phyloP scores from a whole-genome alignment of 2,113 vertebrate species.

The Pipra filicauda region DNA sequence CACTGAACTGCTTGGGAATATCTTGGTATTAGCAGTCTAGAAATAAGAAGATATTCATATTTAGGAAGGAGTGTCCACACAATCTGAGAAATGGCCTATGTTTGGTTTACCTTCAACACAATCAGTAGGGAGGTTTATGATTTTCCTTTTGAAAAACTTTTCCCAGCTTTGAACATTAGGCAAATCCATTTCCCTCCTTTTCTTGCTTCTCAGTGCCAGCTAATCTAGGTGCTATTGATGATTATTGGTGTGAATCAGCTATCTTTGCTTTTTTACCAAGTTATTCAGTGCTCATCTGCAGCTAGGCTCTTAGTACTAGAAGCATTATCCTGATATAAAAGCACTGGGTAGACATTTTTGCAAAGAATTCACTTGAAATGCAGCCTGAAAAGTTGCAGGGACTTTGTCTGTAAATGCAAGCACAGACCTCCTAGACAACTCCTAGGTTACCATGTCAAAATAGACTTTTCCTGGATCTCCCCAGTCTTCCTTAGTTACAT shows the following conservation, averaged over 20 bases:
- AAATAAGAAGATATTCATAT: neutral
- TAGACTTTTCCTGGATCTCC: neutral
- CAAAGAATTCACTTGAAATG: neutral
- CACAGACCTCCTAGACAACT: neutral
- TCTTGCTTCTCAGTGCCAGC: neutral
- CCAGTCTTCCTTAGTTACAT: neutral
- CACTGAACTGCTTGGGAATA: neutral
- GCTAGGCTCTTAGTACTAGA: neutral
- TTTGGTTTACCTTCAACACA: neutral
- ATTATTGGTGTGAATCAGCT: neutral
- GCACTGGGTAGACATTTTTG: neutral
- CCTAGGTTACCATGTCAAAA: neutral
- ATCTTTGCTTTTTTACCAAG: neutral
- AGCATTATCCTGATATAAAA: neutral
- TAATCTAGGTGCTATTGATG: neutral
- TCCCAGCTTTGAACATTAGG: neutral
- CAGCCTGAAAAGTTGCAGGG: neutral
- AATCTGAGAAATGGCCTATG: neutral
- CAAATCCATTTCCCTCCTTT: neutral
- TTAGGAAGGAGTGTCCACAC: neutral
- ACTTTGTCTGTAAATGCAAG: neutral
- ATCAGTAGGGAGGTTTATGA: neutral
- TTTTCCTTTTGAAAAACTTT: neutral
- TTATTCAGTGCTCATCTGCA: neutral
- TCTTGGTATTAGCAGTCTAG: neutral